phyloP scores from a whole-genome alignment of 2,888 invertebrate genomes.

The Rhagonycha lutea region DNA sequence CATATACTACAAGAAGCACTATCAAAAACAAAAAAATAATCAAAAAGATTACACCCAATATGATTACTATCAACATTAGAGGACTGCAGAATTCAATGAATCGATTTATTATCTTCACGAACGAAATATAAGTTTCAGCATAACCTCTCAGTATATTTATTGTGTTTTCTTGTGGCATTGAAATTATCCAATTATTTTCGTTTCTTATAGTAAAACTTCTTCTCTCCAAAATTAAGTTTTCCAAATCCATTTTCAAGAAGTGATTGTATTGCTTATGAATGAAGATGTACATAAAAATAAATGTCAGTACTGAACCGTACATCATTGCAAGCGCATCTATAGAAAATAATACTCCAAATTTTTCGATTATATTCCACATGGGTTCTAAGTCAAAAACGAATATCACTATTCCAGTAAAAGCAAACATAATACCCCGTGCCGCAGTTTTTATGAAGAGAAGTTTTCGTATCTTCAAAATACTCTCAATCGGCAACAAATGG shows the following conservation, averaged over 20 bases:
- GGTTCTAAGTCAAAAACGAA: neutral
- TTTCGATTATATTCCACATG: neutral
- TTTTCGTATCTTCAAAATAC: neutral
- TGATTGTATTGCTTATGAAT: neutral
- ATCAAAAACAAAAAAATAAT: neutral
- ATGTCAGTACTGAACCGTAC: neutral
- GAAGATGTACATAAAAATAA: neutral
- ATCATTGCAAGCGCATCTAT: neutral
- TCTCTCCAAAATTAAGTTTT: neutral
- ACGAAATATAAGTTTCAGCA: neutral
- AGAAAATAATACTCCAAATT: neutral
- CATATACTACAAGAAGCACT: neutral
- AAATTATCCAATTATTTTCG: neutral
- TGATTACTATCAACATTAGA: neutral
- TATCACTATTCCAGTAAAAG: neutral
- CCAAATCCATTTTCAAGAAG: neutral
- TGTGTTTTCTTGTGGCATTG: neutral
- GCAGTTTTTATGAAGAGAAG: neutral
- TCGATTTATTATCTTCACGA: neutral
- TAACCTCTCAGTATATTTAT: neutral
- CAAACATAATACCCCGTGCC: neutral
- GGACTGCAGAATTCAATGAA: neutral
- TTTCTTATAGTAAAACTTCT: neutral
- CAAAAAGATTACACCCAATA: neutral
- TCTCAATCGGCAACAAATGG: neutral